Base-by-base conservation (phyloP, 2,113 vertebrate genomes). In the Pyxicephalus adspersus region DNA sequence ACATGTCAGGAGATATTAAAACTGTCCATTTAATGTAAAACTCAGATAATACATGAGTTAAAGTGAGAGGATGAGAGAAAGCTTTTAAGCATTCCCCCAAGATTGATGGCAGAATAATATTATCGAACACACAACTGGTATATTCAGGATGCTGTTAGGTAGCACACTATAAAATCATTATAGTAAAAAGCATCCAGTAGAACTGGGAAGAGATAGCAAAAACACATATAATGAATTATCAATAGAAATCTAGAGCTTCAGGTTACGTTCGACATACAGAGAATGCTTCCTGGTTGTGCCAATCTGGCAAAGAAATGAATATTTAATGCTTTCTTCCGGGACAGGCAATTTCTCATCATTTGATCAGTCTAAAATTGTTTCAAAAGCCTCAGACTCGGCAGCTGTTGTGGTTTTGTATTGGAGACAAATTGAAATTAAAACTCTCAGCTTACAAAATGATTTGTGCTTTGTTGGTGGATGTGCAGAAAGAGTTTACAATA, bases 1-100 rank as follows among this genome's bases (percentile, higher is more conserved):
- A 90, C 85, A 85, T 89, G 90, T 89, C 92, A 84, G 76, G 89
- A 90, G 92, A 93, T 92, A 94, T 93, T 92, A 94, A 93, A 90
- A 89, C 91, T 86, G 88, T 88, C 88, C 91, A 91, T 94, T 95
- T 93, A 93, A 93, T 93, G 92, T 94, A 92, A 92, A 94, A 92
- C 89, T 87, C 89, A 85, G 90, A 93, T 92, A 93, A 94, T 92
- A 94, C 93, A 94, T 58, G 91, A 91, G 91, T 93, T 92, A 93
- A 92, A 90, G 88, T 88, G 89, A 90, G 91, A 92, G 92, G 91
- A 93, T 92, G 91, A 92, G 93, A 90, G 89, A 92, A 93, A 91
- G 92, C 92, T 94, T 94, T 95, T 94, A 94, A 93, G 92, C 88
- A 85, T 88, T 86, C 89, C 92, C 92, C 89, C 90, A 91, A 92